Base-by-base conservation (phyloP, 2,888 invertebrate species). In the Noctuana brunneofusca region DNA sequence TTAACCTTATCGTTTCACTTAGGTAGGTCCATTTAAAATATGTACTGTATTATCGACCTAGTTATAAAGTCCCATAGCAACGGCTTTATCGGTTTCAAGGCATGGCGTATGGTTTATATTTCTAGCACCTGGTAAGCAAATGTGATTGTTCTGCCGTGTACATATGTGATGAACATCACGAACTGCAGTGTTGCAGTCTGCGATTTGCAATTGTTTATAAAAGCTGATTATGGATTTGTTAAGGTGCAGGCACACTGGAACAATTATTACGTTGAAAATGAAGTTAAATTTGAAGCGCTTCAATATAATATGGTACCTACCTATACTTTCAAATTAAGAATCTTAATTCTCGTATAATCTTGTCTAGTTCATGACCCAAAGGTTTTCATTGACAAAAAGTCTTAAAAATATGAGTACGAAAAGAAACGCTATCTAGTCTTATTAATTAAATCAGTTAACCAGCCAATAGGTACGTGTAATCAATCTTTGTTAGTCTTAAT, bases 101-200 rank as follows among this genome's bases (percentile, higher is more conserved):
- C 20, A 43, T 50, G 41, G 67, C 79, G 78, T 41, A 41, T 41
- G 16, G 41, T 78, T 83, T 75, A 78, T 79, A 80, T 84, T 81
- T 74, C 74, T 63, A 74, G 69, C 84, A 85, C 83, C 84, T 85
- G 85, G 76, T 70, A 68, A 71, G 68, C 79, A 78, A 70, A 78
- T 78, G 79, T 70, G 75, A 78, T 78, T 79, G 76, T 75, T 74
- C 70, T 73, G 69, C 41, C 38, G 59, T 69, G 67, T 63, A 63
- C 63, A 63, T 67, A 66, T 68, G 68, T 70, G n/a, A 46, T 35
- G 43, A 53, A 35, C 72, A 79, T 79, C 82, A 83, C 81, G 78
- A 72, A 79, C 71, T 80, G 79, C 79, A 71, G 73, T 76, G 76
- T 77, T 72, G 77, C 74, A 69, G 30, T 64, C 41, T 69, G 18